These are phyloP conservation scores for Temnothorax curvispinosus DNA, from an alignment of 1,140 invertebrate genomes.

Conservation along the genomic window DNA sequence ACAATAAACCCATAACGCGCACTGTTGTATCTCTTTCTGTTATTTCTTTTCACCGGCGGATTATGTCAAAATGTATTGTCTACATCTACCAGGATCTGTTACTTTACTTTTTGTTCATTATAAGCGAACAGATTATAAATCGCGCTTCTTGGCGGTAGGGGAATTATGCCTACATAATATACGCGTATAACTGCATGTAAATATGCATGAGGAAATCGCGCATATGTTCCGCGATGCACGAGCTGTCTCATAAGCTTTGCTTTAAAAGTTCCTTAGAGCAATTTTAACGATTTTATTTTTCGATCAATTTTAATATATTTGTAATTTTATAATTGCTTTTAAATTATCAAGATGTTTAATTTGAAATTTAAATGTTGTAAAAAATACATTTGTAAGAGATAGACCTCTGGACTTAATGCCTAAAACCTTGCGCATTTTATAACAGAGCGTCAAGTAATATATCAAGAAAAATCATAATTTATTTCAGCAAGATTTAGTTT, in stretches of 20 bases:
- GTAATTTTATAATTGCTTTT: neutral
- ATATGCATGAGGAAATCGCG: conserved; percentile 48
- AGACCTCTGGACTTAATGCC: too few relatives aligned
- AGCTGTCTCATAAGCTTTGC: conserved; percentile 35
- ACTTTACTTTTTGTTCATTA: neutral
- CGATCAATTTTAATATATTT: neutral
- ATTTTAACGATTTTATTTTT: neutral
- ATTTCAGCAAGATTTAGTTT: conserved; percentile 27
- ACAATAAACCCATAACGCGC: conserved; percentile 46
- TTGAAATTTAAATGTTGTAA: neutral
- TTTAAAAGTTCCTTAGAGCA: neutral
- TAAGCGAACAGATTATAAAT: conserved; percentile 3
- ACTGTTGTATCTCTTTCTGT: conserved; percentile 9
- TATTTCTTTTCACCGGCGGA: conserved; percentile 16
- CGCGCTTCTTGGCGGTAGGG: neutral
- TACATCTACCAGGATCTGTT: neutral
- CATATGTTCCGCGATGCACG: conserved; percentile 28
- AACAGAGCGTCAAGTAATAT: neutral
- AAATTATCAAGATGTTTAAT: conserved; percentile 1
- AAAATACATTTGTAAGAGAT: neutral
- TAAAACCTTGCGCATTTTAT: neutral
- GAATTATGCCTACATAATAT: conserved; percentile 10
- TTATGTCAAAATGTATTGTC: conserved; percentile 20
- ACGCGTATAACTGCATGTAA: conserved; percentile 46
- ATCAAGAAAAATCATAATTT: neutral